Conservation (phyloP, 2,797 vertebrate genomes). For the Sitta carolinensis region DNA sequence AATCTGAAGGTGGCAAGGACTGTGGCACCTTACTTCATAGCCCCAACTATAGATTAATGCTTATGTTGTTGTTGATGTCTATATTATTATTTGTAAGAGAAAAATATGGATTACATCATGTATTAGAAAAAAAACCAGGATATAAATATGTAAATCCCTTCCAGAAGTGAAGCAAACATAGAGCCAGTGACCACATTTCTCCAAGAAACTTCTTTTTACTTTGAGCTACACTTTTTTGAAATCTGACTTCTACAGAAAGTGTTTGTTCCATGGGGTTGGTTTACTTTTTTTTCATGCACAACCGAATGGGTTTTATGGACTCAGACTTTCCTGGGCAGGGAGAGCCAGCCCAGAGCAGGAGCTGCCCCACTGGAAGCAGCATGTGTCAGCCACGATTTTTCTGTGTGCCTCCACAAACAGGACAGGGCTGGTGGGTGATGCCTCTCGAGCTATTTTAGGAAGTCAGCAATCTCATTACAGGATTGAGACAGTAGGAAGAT, state of each 20-base stretch:
- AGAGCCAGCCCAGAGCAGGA: neutral
- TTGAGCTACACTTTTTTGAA: neutral
- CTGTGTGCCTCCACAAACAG: too few species aligned
- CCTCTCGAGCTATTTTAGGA: too few species aligned
- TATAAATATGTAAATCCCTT: neutral
- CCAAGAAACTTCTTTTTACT: neutral
- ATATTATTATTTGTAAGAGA: neutral
- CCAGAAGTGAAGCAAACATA: neutral
- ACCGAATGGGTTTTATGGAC: neutral
- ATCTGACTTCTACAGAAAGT: neutral
- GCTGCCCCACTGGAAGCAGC: neutral
- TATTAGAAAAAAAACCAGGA: neutral
- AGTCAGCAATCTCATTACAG: too few species aligned
- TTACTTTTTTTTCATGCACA: neutral
- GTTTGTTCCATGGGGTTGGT: neutral
- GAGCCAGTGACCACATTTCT: neutral
- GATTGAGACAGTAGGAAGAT: too few species aligned
- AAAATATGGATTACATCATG: neutral
- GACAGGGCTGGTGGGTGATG: too few species aligned
- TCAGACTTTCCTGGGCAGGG: neutral
- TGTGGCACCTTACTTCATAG: neutral
- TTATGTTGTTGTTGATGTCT: neutral
- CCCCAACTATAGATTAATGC: neutral
- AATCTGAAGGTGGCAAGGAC: neutral
- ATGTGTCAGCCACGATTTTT: too few species aligned